These are phyloP conservation scores for Aphis craccivora DNA, from an alignment of 1,140 invertebrate genomes.

Conservation along the genomic window DNA sequence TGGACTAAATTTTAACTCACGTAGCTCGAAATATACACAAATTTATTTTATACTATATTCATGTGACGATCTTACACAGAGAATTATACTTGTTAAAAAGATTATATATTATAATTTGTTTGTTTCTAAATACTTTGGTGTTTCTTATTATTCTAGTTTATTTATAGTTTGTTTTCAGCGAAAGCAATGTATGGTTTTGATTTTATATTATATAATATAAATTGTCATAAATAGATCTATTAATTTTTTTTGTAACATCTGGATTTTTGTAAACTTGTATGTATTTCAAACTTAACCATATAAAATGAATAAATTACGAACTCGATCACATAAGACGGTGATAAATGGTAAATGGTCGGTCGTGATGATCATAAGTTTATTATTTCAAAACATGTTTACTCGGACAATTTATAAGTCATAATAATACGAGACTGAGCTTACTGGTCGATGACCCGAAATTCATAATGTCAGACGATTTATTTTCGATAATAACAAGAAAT, in stretches of 20 bases:
- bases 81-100: neutral
- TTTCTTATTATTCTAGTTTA: neutral
- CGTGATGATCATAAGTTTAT: neutral
- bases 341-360: neutral
- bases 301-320: neutral
- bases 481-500: neutral
- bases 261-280: neutral
- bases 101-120: conserved; percentile 1
- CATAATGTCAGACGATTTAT: neutral
- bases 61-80: neutral
- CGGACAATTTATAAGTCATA: conserved; percentile 5
- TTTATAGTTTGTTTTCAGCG: no score
- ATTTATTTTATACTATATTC: neutral
- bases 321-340: neutral
- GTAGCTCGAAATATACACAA: neutral
- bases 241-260: neutral
- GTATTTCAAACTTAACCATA: neutral
- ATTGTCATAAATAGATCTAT: neutral
- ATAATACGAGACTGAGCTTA: neutral
- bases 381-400: conserved; percentile 15
- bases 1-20: neutral
- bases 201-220: neutral
- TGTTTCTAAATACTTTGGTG: neutral
- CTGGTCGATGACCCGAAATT: conserved; percentile 24
- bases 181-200: neutral